Conservation (phyloP, 2,797 vertebrate genomes). For the Paramormyrops hopkinsi region DNA sequence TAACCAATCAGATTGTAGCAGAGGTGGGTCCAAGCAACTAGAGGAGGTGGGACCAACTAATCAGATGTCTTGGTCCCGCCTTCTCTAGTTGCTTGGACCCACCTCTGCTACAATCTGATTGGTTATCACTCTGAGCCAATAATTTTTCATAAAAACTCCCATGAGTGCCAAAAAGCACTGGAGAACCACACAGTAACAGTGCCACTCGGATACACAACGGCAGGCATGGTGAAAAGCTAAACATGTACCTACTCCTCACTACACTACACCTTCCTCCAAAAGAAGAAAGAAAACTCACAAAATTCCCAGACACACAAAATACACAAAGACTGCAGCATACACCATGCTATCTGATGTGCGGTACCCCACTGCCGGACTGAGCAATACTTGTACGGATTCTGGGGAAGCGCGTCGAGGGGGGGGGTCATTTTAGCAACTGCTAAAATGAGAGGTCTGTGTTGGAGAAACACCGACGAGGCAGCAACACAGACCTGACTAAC, state of each 20-base stretch:
- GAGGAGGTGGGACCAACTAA: not conserved
- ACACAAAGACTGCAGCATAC: not conserved
- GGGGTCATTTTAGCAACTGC: not conserved
- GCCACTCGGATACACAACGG: not conserved
- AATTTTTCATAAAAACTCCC: not conserved
- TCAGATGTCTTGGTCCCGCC: not conserved
- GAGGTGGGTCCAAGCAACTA: not conserved
- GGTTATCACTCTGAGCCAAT: not conserved
- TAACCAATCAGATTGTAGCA: not conserved
- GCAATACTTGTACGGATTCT: not conserved
- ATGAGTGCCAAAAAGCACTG: not conserved
- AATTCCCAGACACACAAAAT: not conserved
- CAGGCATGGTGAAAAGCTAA: not conserved
- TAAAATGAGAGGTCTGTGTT: not conserved
- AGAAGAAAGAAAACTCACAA: not conserved
- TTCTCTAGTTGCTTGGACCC: not conserved
- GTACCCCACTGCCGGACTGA: not conserved
- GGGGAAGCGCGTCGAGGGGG: not conserved
- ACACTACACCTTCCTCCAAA: not conserved
- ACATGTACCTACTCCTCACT: not conserved
- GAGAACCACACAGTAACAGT: not conserved
- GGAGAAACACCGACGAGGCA: not conserved
- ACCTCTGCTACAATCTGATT: not conserved
- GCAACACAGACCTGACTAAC: not conserved
- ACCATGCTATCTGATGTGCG: not conserved